Conservation (phyloP, 2,888 invertebrate genomes). For the Nematopogon swammerdamellus region DNA sequence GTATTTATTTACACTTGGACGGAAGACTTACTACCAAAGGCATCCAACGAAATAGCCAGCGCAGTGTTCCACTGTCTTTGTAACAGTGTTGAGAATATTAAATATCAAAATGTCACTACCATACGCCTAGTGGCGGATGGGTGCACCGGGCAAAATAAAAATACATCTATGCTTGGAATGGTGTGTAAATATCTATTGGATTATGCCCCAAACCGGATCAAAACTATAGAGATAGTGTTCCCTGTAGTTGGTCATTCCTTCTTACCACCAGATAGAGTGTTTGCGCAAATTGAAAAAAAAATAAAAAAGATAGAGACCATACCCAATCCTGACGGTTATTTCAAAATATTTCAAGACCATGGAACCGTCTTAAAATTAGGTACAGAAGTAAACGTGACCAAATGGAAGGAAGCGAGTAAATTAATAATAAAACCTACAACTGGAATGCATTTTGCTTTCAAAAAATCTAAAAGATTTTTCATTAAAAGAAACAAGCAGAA, state of each 20-base stretch:
- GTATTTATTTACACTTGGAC: constrained; percentile 16
- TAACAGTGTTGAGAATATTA: neutral
- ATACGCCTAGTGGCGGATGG: constrained; percentile 6
- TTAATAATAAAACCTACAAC: constrained; percentile 9
- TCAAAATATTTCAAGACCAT: no score
- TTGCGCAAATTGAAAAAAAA: constrained; percentile 12
- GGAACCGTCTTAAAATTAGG: constrained; percentile 9
- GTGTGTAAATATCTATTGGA: constrained; percentile 9
- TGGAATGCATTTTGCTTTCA: constrained; percentile 8
- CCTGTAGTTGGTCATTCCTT: constrained; percentile 8
- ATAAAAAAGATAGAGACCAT: neutral
- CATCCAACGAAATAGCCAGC: constrained; percentile 18
- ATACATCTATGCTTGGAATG: constrained; percentile 13
- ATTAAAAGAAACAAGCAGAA: constrained; percentile 5
- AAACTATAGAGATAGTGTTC: neutral
- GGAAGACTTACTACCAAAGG: constrained; percentile 16
- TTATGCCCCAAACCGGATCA: neutral
- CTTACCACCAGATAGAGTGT: constrained; percentile 11
- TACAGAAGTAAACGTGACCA: constrained; percentile 5
- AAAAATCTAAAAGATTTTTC: constrained; percentile 8
- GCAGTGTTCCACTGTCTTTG: constrained; percentile 13
- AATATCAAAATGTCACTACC: neutral
- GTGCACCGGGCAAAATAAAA: constrained; percentile 15
- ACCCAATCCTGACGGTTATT: constrained; percentile 4
- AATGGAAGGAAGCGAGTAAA: constrained; percentile 4